Conservation (phyloP, 2,113 vertebrate genomes). For the Datnioides undecimradiatus region DNA sequence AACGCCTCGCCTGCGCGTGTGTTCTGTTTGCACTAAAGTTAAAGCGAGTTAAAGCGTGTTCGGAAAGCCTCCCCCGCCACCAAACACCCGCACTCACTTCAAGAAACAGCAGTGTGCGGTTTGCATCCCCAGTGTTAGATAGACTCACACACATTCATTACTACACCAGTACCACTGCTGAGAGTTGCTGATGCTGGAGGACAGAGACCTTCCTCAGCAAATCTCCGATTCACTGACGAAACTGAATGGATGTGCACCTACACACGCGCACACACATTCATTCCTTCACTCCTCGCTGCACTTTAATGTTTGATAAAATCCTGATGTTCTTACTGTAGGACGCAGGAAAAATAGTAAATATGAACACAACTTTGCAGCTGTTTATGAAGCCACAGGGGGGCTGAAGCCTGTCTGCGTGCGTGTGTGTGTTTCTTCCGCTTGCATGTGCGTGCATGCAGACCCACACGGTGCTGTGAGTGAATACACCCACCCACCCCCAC, state of each 20-base stretch:
- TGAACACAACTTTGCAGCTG: conserved; percentile 45
- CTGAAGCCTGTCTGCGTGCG: not conserved
- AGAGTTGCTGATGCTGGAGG: conserved; percentile 54
- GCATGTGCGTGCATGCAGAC: not conserved
- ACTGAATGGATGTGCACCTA: conserved; percentile 25
- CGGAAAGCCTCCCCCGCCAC: conserved; percentile 11
- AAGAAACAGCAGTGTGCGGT: conserved; percentile 17
- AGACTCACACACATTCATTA: conserved; percentile 41
- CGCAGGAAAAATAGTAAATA: conserved; percentile 24
- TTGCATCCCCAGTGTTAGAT: conserved; percentile 41
- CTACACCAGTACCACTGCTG: conserved; percentile 32
- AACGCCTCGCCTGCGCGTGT: not conserved
- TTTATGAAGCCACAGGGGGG: conserved; percentile 18
- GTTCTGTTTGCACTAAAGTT: not conserved
- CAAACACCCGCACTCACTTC: conserved; percentile 14
- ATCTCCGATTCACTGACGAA: conserved; percentile 31
- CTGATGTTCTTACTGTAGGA: conserved; percentile 23
- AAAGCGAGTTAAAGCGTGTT: not conserved
- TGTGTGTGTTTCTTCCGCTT: not conserved
- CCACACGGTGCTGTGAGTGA: conserved; percentile 16
- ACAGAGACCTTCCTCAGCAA: conserved; percentile 63
- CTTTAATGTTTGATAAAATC: conserved; percentile 43
- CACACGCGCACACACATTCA: conserved; percentile 1
- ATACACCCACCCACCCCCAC: conserved; percentile 14
- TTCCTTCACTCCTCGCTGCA: conserved; percentile 25